Percentiles rank a stretch among this genome's conserved stretches.
Evolutionary conservation across 2,113 vertebrate species (phyloP).

Genomic region (Sylvilagus bachmani): DNA sequence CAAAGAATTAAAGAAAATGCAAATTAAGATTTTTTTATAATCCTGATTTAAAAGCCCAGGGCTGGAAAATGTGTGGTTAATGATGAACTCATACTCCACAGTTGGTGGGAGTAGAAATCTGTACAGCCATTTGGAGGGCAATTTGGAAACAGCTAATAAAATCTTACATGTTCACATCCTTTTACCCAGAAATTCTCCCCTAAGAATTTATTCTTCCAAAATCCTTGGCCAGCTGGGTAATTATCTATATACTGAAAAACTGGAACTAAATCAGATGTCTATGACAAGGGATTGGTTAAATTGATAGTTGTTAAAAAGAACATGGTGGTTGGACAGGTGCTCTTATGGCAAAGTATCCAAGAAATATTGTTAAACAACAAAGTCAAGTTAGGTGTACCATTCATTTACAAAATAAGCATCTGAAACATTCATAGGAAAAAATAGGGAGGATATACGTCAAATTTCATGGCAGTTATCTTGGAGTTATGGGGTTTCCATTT

Average conservation of each 20-base stretch:
- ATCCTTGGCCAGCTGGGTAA: not conserved
- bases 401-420: not conserved
- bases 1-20: constrained; percentile 9
- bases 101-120: not conserved
- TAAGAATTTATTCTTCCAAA: constrained; percentile 48
- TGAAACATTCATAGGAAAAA: constrained; percentile 36
- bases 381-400: not conserved
- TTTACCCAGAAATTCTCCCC: constrained; percentile 40
- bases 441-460: constrained; percentile 9
- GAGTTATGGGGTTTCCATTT: not conserved
- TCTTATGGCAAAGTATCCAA: constrained; percentile 3
- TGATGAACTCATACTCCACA: not conserved
- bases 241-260: constrained; percentile 43
- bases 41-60: constrained; percentile 6
- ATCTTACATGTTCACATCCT: not conserved
- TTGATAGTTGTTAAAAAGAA: constrained; percentile 34
- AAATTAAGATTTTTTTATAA: constrained; percentile 55
- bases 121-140: not conserved
- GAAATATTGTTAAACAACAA: not conserved
- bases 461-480: constrained; percentile 33
- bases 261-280: constrained; percentile 19
- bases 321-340: not conserved
- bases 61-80: constrained; percentile 40
- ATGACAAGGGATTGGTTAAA: not conserved
- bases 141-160: constrained; percentile 21